Percentiles rank a stretch among this genome's conserved stretches.
Evolutionary conservation across 2,113 vertebrate genomes (phyloP).

Genomic region (Lutjanus erythropterus): DNA sequence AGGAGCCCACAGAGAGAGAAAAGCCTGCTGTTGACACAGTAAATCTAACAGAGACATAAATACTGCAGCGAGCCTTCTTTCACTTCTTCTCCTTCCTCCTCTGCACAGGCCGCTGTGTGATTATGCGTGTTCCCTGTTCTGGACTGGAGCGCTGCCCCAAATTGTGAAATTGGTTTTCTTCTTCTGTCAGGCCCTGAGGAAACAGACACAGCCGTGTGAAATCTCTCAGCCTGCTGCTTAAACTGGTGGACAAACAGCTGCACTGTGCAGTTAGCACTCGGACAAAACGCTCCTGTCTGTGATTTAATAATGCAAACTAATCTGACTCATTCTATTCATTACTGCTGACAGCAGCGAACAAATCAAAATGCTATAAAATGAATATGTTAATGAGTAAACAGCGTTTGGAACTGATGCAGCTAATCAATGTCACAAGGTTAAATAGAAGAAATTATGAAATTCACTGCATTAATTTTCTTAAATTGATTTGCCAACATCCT

Average conservation of each 20-base stretch:
- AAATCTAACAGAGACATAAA: constrained; percentile 41
- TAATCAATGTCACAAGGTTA: constrained; percentile 21
- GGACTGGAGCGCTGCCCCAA: constrained; percentile 34
- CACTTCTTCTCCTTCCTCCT: not conserved
- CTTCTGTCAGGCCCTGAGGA: constrained; percentile 30
- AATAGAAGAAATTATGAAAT: constrained; percentile 16
- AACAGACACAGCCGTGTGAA: constrained; percentile 17
- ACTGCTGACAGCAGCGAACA: constrained; percentile 6
- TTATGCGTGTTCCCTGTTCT: constrained; percentile 18
- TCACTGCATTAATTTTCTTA: constrained; percentile 10
- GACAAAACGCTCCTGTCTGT: constrained; percentile 16
- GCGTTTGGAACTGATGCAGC: not conserved
- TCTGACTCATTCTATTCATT: not conserved
- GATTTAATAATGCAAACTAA: constrained; percentile 47
- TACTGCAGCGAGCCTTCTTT: constrained; percentile 19
- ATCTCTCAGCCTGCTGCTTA: not conserved
- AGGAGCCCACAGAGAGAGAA: not conserved
- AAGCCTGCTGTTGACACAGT: constrained; percentile 26
- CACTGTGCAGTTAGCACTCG: not conserved
- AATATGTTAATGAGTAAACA: constrained; percentile 7
- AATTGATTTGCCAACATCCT: not conserved
- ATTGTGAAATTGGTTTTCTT: constrained; percentile 32
- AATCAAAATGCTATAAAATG: not conserved
- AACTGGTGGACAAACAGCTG: constrained; percentile 26
- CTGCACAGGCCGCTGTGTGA: constrained; percentile 8